Conservation (phyloP, 1,140 invertebrate genomes). For the Tetragonula clypearis region DNA sequence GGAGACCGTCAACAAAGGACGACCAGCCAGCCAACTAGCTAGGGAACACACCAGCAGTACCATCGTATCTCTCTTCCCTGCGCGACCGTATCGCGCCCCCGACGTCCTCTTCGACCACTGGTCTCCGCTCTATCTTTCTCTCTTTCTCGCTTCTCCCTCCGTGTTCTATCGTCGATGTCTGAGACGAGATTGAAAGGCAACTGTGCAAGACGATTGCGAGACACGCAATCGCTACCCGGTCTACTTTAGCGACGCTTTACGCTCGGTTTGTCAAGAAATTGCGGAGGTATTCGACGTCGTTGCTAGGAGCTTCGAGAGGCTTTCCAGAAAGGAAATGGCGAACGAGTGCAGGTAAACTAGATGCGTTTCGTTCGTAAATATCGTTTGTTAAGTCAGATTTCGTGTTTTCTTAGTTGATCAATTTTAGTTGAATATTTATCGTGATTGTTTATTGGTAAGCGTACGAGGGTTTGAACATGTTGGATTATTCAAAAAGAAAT, state of each 20-base stretch:
- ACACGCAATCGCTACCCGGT: background rate
- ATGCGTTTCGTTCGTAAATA: background rate
- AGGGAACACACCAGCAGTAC: slow-evolving; percentile 72
- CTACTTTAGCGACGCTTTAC: background rate
- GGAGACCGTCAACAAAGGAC: slow-evolving; percentile 77
- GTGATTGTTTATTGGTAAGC: background rate
- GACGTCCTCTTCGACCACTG: slow-evolving; percentile 41
- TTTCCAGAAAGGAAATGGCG: too few relatives aligned
- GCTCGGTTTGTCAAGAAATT: slow-evolving; percentile 17
- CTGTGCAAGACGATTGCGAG: slow-evolving; percentile 40
- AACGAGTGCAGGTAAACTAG: background rate
- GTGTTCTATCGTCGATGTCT: slow-evolving; percentile 2
- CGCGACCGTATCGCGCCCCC: slow-evolving; percentile 55
- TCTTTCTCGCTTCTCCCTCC: background rate
- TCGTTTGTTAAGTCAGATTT: background rate
- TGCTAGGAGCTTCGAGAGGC: too few relatives aligned
- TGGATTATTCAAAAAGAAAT: background rate
- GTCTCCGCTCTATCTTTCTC: background rate
- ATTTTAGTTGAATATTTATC: background rate
- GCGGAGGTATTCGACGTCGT: background rate
- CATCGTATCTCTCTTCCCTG: slow-evolving; percentile 57
- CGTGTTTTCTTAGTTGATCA: too few relatives aligned
- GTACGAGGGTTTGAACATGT: background rate
- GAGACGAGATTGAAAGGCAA: slow-evolving; percentile 35
- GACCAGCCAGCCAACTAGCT: slow-evolving; percentile 69